Evolutionary conservation across 2,888 invertebrate species (phyloP), one percentile per base, ranked within the genome.

Genomic region (Luperina testacea): DNA sequence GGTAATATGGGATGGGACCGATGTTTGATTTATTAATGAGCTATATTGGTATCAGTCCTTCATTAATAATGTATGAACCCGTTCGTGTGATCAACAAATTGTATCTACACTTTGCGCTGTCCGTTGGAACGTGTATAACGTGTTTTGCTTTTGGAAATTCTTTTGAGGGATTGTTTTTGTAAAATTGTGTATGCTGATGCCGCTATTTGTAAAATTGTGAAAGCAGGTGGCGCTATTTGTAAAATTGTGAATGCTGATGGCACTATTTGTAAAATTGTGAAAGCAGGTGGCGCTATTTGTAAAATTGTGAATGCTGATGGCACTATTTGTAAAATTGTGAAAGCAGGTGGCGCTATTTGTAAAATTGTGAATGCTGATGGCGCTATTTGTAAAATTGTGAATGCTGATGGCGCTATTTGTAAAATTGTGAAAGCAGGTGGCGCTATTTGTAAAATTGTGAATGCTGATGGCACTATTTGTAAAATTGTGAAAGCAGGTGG

Each of bases 51-150:
- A 53, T 67, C 59, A 77, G 57, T 38, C 1, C 15, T 11, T 77
- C 45, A 67, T 80, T 61, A 59, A 80, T 77, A 77, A 79, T 83
- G 32, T 83, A 80, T 77, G 4, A 83, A 6, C 17, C n/a, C 38
- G 9, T 9, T 2, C 32, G 42, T 53, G 59, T 51, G 65, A 77
- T 77, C 42, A 77, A 83, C 83, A n/a, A 75, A 82, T 79, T 59
- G 65, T 42, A 20, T 76, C 65, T 24, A 20, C 38, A 51, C n/a
- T 65, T 38, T 51, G 27, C 27, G 38, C 27, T 32, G 27, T 48
- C 2, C 5, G 27, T 17, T 64, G 9, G 24, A 48, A 24, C 27
- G 15, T 38, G 8, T 45, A 17, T 7, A n/a, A 42, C 24, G 1
- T 3, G 1, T 57, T 57, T 79, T 45, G 2, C 1, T 20, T 79